A percentile compares a stretch with the other conserved stretches of the same genome.
Conservation (phyloP, 2,113 vertebrate genomes). For the Nyctereutes procyonoides region DNA sequence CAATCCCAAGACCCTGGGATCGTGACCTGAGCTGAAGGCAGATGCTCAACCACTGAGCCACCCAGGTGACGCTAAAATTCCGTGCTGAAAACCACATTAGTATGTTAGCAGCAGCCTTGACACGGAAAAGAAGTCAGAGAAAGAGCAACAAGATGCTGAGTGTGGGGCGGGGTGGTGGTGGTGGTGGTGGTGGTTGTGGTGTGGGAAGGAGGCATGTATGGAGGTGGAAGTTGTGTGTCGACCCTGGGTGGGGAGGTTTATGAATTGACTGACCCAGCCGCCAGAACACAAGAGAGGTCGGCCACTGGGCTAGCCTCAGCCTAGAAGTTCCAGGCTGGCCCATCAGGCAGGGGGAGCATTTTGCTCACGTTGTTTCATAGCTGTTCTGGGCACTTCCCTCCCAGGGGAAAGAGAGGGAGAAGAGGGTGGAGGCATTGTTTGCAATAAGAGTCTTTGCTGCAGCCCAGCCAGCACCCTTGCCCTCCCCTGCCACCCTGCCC, state of each 20-base stretch:
- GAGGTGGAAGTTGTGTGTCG: not conserved
- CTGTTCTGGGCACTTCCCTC: not conserved
- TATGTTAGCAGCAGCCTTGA: not conserved
- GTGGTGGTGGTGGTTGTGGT: too few relatives aligned
- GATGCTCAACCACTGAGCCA: too few relatives aligned
- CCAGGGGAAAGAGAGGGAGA: not conserved
- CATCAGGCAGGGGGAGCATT: rapidly evolving
- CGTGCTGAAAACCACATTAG: not conserved
- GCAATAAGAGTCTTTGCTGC: not conserved
- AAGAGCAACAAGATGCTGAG: not conserved
- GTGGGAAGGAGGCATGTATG: not conserved
- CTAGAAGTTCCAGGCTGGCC: not conserved
- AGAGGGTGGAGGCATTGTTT: not conserved
- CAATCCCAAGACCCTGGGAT: too few relatives aligned
- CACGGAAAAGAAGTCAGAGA: not conserved
- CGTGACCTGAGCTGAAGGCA: too few relatives aligned
- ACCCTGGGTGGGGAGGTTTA: not conserved
- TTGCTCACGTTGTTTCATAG: not conserved
- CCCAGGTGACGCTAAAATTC: not conserved
- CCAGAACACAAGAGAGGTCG: not conserved
- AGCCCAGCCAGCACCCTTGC: not conserved
- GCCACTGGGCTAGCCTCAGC: not conserved
- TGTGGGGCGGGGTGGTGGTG: too few relatives aligned
- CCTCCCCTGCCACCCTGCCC: too few relatives aligned
- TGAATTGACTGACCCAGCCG: not conserved